Conservation (phyloP, 2,797 vertebrate species). For the Scolopax rusticola region DNA sequence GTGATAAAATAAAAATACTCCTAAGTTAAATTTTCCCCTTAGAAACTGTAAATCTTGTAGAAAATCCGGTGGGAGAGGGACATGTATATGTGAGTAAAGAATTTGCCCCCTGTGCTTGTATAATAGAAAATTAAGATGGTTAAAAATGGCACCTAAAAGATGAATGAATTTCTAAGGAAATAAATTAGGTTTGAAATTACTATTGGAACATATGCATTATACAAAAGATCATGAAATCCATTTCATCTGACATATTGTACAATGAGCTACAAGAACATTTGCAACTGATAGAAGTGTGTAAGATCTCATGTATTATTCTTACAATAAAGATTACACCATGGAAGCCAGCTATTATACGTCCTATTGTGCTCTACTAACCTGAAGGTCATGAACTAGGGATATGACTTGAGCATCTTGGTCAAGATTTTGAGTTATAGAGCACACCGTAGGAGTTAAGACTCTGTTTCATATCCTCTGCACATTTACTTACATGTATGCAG, state of each 20-base stretch:
- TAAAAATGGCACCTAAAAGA: constrained; percentile 66
- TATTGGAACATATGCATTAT: constrained; percentile 72
- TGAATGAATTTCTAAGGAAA: constrained; percentile 70
- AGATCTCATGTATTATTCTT: constrained; percentile 67
- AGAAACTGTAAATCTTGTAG: constrained; percentile 4
- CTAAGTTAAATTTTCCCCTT: constrained; percentile 11
- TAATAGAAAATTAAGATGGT: constrained; percentile 65
- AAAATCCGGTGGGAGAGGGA: neutral
- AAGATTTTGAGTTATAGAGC: neutral
- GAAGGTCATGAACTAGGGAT: constrained; percentile 44
- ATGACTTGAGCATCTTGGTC: neutral
- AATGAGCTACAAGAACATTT: constrained; percentile 67
- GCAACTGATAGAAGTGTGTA: constrained; percentile 40
- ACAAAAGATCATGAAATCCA: constrained; percentile 71
- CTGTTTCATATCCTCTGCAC: neutral
- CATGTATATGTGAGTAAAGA: neutral
- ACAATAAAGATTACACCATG: constrained; percentile 57
- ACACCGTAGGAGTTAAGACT: neutral
- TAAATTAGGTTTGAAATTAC: constrained; percentile 74
- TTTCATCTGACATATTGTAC: constrained; percentile 70
- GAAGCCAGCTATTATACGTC: constrained; percentile 42
- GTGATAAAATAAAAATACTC: constrained; percentile 34
- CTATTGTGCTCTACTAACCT: neutral
- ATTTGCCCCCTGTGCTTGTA: constrained; percentile 52
- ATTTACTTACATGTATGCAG: neutral